Base-by-base conservation (phyloP, 2,797 vertebrate genomes). In the Aldrovandia affinis region DNA sequence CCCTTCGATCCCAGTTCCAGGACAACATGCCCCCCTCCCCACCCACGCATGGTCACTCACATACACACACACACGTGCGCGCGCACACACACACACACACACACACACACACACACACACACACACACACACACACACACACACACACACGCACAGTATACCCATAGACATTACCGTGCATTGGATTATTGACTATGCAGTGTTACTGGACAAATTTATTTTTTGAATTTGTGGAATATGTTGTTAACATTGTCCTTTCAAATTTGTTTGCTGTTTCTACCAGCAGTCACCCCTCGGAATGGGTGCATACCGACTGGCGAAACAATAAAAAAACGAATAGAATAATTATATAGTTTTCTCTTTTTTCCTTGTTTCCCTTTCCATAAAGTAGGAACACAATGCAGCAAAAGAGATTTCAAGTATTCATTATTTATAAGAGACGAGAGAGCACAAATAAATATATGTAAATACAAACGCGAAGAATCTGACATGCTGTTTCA, bases 71-170 rank as follows among this genome's bases (percentile, higher is more conserved):
- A 57, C 54, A 57, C 54, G 15, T 20, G 22, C 54, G 22, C 54
- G 22, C 54, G 22, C 54, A 57, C 54, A 18, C 0, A 14, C 15
- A 57, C 54, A 14, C 54, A 57, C 54, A 14, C 54, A 57, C 54
- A 57, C 54, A 18, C 12, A 14, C 54, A 55, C 15, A 55, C 54
- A 5, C 68, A 78, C 85, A 86, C 68, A 90, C 90, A 91, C 90
- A 92, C 87, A 89, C 90, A 88, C 83, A 83, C 44, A 84, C 81
- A 54, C 84, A 42, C 61, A 3, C 59, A 68, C 87, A 30, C 63
- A 57, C 73, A 82, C 55, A 75, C 79, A 85, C 80, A 81, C 78
- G 80, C 59, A 63, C 33, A 81, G 63, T 20, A 12, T 30, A 68
- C 28, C 63, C 2, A 4, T 30, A 68, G 63, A 68, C 28, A 68